A percentile compares a stretch with the other conserved stretches of the same genome.
These are phyloP conservation scores for Lucilia sericata DNA, from an alignment of 1,140 invertebrate species.

Conservation along the genomic window DNA sequence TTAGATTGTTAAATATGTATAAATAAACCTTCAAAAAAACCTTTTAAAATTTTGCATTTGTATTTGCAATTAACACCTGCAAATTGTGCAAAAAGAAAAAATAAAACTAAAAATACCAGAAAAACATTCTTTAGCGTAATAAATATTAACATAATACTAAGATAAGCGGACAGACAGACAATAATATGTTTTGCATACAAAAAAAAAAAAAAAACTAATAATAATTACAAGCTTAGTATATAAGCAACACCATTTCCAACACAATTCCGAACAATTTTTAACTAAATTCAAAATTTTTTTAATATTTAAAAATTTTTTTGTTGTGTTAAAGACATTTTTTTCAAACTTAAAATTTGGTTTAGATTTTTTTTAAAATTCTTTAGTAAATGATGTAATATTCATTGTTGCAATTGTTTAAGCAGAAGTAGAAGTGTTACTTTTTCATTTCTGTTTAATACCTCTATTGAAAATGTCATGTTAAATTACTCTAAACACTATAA, in stretches of 20 bases:
- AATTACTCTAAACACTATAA: conserved; percentile 24
- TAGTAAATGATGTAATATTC: not conserved
- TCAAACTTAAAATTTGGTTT: too few relatives aligned
- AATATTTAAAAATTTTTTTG: too few relatives aligned
- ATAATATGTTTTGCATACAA: not conserved
- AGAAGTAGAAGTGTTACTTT: not conserved
- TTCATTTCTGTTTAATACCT: not conserved
- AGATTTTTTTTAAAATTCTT: too few relatives aligned
- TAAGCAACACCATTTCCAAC: too few relatives aligned
- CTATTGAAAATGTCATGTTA: conserved; percentile 30
- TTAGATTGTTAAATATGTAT: conserved; percentile 23
- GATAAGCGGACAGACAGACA: not conserved
- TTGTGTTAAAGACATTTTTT: too few relatives aligned
- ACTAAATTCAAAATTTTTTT: too few relatives aligned
- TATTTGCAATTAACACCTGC: conserved; percentile 38
- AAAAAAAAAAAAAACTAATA: not conserved
- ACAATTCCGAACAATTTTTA: too few relatives aligned
- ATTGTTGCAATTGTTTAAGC: too few relatives aligned
- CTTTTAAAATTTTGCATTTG: not conserved
- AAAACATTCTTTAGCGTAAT: not conserved
- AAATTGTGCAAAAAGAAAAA: conserved; percentile 1
- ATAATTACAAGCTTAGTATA: too few relatives aligned
- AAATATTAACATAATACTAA: not conserved
- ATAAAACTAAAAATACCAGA: conserved; percentile 12
- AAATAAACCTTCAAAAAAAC: not conserved